Base-by-base conservation (phyloP, 2,797 vertebrate genomes). In the Gobionotothen gibberifrons region DNA sequence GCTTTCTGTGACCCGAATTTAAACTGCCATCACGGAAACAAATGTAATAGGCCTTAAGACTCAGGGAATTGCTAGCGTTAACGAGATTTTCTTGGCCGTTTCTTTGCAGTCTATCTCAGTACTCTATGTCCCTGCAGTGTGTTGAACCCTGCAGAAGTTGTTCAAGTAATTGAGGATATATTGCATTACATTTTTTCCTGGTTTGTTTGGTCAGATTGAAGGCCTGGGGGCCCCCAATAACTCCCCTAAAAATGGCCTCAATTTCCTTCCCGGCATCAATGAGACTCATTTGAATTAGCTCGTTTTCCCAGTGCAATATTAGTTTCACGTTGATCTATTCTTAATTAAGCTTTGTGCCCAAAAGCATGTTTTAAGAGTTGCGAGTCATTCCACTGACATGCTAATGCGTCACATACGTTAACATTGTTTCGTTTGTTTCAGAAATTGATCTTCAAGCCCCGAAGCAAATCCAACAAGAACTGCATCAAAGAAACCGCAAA, bases 391-490 rank as follows among this genome's bases (percentile, higher is more conserved):
- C 40, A 55, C 70, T 84, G 74, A 88, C 69, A 17, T 52, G 39
- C 66, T 83, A 26, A 85, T 76, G 8, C 32, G 32, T 36, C 32
- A 36, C 32, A 36, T 36, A 75, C 60, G 53, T 68, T 42, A 17
- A 74, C 61, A 9, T 36, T 36, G 32, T 36, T 36, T 36, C 8
- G 8, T 9, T 36, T 85, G 46, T 95, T 94, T 73, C 92, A 96
- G 95, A 96, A 94, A 90, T 86, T 95, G 85, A 94, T 94, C 90
- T 96, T 96, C 92, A 95, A 93, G 88, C 64, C 93, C 42, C 77
- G 94, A 54, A 89, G 89, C 85, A 96, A 95, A 87, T 91, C 94
- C 72, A 93, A 87, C 91, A 96, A 95, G 87, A 95, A 92, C 88
- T 92, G 86, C 21, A 78, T 93, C 67, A 95, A 95, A 89, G 93